phyloP scores from a whole-genome alignment of 2,888 invertebrate genomes.

The Heliconius charithonia region DNA sequence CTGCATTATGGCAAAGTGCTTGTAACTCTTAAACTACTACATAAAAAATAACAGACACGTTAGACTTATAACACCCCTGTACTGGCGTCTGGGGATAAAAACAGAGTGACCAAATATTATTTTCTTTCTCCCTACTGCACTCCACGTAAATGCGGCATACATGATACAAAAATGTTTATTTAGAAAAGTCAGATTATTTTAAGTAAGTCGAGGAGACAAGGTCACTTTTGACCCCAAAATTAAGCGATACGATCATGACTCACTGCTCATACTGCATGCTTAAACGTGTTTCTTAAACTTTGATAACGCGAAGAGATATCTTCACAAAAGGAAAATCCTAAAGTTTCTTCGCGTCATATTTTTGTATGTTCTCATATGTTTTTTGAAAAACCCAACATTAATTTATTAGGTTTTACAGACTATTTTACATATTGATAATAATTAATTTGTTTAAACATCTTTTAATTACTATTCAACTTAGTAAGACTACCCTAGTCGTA shows the following conservation, averaged over 20 bases:
- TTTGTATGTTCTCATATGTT: neutral
- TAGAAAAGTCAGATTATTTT: too few relatives aligned
- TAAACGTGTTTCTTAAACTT: constrained; percentile 5
- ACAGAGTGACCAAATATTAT: too few relatives aligned
- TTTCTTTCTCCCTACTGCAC: too few relatives aligned
- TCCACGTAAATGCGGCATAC: too few relatives aligned
- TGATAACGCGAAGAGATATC: neutral
- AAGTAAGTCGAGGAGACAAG: neutral
- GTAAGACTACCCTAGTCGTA: too few relatives aligned
- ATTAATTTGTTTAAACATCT: neutral
- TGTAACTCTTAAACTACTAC: too few relatives aligned
- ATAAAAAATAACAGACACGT: too few relatives aligned
- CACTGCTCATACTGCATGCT: constrained; percentile 1
- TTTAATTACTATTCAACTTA: neutral
- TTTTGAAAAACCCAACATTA: neutral
- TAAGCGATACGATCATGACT: constrained; percentile 5
- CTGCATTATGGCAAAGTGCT: too few relatives aligned
- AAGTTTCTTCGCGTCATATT: neutral
- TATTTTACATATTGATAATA: too few relatives aligned
- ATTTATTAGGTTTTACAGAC: neutral
- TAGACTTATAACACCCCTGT: too few relatives aligned
- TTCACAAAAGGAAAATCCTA: neutral
- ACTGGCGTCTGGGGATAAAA: too few relatives aligned
- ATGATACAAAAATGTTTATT: too few relatives aligned
- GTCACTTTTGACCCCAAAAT: constrained; percentile 1